These are phyloP conservation scores for Catocala fraxini DNA, from an alignment of 2,888 invertebrate genomes.

Conservation along the genomic window DNA sequence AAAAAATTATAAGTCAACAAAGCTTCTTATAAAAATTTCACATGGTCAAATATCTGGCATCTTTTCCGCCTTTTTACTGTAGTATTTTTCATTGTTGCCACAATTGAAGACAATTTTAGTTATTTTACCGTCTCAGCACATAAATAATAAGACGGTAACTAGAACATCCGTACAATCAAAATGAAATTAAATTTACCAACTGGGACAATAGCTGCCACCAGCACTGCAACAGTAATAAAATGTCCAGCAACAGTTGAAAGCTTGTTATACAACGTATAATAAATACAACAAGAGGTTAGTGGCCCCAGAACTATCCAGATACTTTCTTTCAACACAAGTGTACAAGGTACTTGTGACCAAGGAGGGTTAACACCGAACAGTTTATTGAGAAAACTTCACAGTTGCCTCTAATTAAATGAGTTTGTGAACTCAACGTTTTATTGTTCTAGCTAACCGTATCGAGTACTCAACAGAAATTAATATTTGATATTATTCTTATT, in stretches of 20 bases:
- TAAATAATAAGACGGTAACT: too few species aligned
- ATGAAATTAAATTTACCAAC: too few species aligned
- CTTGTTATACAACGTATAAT: background rate
- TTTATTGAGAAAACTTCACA: conserved; percentile 42
- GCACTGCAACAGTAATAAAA: background rate
- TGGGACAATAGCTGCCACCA: background rate
- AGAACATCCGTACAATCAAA: too few species aligned
- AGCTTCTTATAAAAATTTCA: too few species aligned
- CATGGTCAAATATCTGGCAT: too few species aligned
- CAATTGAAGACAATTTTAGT: too few species aligned
- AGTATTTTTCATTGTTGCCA: too few species aligned
- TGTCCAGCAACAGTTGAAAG: too few species aligned
- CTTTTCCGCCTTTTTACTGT: too few species aligned
- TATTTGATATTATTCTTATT: conserved; percentile 5
- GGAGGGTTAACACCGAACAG: conserved; percentile 8
- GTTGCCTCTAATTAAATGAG: conserved; percentile 47
- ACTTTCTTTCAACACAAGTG: conserved; percentile 8
- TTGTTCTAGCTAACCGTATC: conserved; percentile 28
- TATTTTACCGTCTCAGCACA: too few species aligned
- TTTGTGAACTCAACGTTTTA: conserved; percentile 43
- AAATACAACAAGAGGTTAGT: conserved; percentile 6
- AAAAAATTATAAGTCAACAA: too few species aligned
- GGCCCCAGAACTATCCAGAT: conserved; percentile 9
- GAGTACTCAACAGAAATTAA: conserved; percentile 7
- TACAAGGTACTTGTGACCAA: conserved; percentile 12